Evolutionary conservation across 37 sponge, comb jelly and placozoan species (phyloP).

Genomic region (Aphrocallistes beatrix): DNA sequence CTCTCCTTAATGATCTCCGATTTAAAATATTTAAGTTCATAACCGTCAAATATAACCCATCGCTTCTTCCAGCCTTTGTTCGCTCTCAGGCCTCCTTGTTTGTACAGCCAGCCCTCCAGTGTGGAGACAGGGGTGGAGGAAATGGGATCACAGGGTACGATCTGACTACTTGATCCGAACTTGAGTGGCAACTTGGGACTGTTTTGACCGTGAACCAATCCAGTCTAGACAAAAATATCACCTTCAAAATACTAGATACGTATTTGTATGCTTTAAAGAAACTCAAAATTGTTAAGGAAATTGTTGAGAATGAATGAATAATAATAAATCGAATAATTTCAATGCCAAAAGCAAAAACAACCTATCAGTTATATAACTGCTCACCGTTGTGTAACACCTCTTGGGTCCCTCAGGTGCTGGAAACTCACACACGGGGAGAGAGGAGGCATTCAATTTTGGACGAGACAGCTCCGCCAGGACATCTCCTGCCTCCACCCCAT

Average conservation of each 20-base stretch:
- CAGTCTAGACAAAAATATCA: too few relatives aligned
- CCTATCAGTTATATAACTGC: background rate
- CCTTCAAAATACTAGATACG: too few relatives aligned
- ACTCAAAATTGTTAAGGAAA: too few relatives aligned
- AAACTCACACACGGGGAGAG: background rate
- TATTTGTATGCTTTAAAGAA: too few relatives aligned
- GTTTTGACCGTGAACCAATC: background rate
- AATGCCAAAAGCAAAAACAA: background rate
- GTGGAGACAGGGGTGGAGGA: background rate
- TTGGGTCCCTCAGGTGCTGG: background rate
- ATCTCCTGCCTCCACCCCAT: background rate
- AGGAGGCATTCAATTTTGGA: background rate
- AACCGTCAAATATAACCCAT: conserved; percentile 71
- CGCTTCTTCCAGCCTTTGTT: conserved; percentile 61
- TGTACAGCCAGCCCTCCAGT: conserved; percentile 61
- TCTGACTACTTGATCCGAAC: background rate
- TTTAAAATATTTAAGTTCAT: conserved; percentile 67
- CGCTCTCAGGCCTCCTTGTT: conserved; percentile 57
- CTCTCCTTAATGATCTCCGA: conserved; percentile 45
- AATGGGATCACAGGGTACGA: background rate
- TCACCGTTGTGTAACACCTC: background rate
- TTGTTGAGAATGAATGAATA: too few relatives aligned
- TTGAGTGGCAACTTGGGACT: background rate
- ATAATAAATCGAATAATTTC: background rate
- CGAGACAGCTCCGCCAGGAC: background rate